Evolutionary conservation across 1,140 invertebrate genomes (phyloP), one percentile per base, ranked within the genome.

Genomic region (Drosophila mayri): DNA sequence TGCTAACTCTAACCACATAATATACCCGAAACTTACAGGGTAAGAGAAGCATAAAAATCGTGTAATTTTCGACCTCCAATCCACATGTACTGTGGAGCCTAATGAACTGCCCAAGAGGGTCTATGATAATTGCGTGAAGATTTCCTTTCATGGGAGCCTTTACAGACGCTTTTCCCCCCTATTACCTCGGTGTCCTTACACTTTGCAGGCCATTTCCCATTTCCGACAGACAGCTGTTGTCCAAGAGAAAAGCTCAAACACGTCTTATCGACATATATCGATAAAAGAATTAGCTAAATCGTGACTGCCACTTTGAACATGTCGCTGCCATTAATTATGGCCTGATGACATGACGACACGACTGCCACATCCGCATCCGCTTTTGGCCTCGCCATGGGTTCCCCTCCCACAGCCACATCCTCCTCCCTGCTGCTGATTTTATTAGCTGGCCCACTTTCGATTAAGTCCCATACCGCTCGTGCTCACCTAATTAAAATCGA

Each of bases 261-360:
- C 84, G 84, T 87, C 84, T 84, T 80, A 87, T 88, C 85, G 85
- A 88, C 85, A 90, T 90, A 81, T 90, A 90, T 90, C 85, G 85
- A 90, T 90, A 90, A 90, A 90, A 90, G 85, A 90, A 90, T 90
- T 90, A 90, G 71, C 85, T 85, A 82, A 90, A 90, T 92, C 90
- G 90, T 92, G 90, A 90, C 90, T 86, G 75, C 74, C 67, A 76
- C 75, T 76, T 77, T 58, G 83, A 81, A 85, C 90, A 92, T 92
- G 90, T 92, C 90, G 83, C 78, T 80, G 71, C 81, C 90, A 92
- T 92, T 92, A 92, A 92, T 92, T 92, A 92, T 92, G 91, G 70
- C 60, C 60, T 71, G 75, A 78, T 78, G 76, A 71, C 73, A 76
- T 65, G 80, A 77, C 78, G 84, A 83, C 84, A 84, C 59, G 77